These are phyloP conservation scores for Rostratula benghalensis DNA, from an alignment of 2,113 vertebrate species.

Conservation along the genomic window DNA sequence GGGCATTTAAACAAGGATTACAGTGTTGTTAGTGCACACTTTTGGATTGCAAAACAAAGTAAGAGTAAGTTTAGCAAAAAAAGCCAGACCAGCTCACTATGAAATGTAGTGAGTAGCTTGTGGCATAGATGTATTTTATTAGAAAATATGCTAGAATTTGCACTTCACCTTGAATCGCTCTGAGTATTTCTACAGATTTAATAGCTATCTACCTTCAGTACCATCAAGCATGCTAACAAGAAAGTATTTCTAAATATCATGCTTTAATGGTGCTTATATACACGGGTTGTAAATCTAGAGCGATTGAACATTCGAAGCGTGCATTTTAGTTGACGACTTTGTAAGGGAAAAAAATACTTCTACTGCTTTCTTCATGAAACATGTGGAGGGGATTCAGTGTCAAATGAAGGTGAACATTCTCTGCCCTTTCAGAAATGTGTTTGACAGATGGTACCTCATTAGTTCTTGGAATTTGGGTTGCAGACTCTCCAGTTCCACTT, in stretches of 20 bases:
- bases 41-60: not conserved
- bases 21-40: not conserved
- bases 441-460: not conserved
- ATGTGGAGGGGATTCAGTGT: not conserved
- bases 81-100: not conserved
- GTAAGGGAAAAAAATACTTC: not conserved
- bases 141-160: not conserved
- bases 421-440: not conserved
- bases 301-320: not conserved
- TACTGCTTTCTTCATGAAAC: not conserved
- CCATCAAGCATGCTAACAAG: not conserved
- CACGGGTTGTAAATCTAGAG: not conserved
- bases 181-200: not conserved
- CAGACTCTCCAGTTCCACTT: not conserved
- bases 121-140: not conserved
- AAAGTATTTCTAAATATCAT: not conserved
- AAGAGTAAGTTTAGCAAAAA: not conserved
- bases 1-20: not conserved
- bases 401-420: not conserved
- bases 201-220: not conserved
- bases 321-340: not conserved
- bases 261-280: not conserved
- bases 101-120: not conserved
- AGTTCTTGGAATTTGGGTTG: not conserved
- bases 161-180: not conserved